Evolutionary conservation across 2,113 vertebrate species (phyloP), one percentile per base, ranked within the genome.

Genomic region (Genyomyrus donnyi): DNA sequence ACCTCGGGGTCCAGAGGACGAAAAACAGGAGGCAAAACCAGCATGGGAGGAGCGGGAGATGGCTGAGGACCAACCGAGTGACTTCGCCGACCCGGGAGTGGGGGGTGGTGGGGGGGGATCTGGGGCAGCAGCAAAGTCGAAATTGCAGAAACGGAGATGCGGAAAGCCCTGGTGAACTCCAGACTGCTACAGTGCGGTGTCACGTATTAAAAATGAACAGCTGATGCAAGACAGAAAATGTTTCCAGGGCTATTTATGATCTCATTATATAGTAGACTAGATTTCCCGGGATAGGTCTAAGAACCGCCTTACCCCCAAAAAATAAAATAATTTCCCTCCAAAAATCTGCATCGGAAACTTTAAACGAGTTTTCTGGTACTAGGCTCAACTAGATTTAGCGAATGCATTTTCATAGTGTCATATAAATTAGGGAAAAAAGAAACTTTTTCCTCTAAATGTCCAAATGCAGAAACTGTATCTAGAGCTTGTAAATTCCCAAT

Each of bases 161-260:
- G 15, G 35, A 42, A 42, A 39, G 35, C 74, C 74, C 74, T 19
- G 74, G 35, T 80, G 35, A 80, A 80, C 74, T 42, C 15, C 39
- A 21, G 19, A n/a, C 17, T 46, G 42, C 83, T 46, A 24, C 45
- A 13, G 8, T 48, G 83, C 83, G 0, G 19, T 5, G 45, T 46
- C 19, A 21, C 42, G 19, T 46, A 48, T 48, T 45, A 84, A 84
- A 84, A 48, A n/a, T 48, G 83, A 48, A 11, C 21, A 85, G 83
- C 83, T 46, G 39, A 85, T 85, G 83, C 42, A 85, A 48, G 83
- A 85, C 8, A 24, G 42, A 83, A 83, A 39, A 83, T 39, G 39
- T 42, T 83, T 45, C 77, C 42, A 45, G 83, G 83, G 45, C 83
- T 85, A 48, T 48, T 85, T 85, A 85, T 85, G 83, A 46, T 85